Conservation (phyloP, 2,888 invertebrate species). For the Drosophila nr. perissopoda region DNA sequence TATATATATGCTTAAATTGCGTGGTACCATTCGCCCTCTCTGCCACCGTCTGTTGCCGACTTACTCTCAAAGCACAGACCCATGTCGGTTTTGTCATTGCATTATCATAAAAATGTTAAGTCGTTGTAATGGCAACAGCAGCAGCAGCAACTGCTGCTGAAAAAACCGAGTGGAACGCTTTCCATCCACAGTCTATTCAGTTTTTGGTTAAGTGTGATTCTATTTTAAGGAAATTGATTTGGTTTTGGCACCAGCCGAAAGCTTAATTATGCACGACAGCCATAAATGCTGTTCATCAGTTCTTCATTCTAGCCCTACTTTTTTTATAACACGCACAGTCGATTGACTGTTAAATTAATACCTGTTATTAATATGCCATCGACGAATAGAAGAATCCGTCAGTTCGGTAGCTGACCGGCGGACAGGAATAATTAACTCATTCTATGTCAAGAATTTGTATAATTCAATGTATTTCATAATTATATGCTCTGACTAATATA, state of each 20-base stretch:
- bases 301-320: neutral
- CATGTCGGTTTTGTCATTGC: slow-evolving; percentile 67
- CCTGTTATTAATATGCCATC: neutral
- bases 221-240: slow-evolving; percentile 51
- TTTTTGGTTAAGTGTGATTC: slow-evolving; percentile 51
- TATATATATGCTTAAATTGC: slow-evolving; percentile 48
- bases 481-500: slow-evolving; percentile 37
- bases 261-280: slow-evolving; percentile 13
- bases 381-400: neutral
- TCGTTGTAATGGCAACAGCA: slow-evolving; percentile 57
- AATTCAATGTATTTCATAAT: slow-evolving; percentile 9
- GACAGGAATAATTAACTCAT: neutral
- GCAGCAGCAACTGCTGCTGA: slow-evolving; percentile 16
- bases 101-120: slow-evolving; percentile 68
- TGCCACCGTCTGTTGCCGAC: neutral
- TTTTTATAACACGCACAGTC: neutral
- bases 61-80: slow-evolving; percentile 41
- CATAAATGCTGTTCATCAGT: neutral
- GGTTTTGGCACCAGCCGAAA: slow-evolving; percentile 32
- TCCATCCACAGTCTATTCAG: slow-evolving; percentile 3
- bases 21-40: neutral
- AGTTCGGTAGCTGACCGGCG: neutral
- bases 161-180: slow-evolving; percentile 5
- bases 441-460: neutral
- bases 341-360: neutral